A percentile compares a stretch with the other conserved stretches of the same genome.
Evolutionary conservation across 2,888 invertebrate genomes (phyloP).

Genomic region (Clepsis dumicolana): DNA sequence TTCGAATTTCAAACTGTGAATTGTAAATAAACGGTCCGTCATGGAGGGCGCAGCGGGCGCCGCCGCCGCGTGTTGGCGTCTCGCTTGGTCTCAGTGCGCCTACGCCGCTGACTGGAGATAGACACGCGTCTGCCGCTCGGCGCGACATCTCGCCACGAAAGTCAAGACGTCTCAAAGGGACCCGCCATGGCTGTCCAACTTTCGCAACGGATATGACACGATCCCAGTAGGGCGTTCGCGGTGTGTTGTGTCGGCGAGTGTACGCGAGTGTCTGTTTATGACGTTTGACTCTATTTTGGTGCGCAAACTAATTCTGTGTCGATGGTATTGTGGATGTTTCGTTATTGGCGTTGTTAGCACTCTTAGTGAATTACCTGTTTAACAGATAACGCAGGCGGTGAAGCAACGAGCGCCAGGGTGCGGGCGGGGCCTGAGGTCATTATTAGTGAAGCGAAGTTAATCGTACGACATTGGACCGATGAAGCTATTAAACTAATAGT

Average conservation of each 20-base stretch:
- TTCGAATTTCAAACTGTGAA: constrained; percentile 80
- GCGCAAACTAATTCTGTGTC: constrained; percentile 42
- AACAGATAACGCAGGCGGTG: constrained; percentile 24
- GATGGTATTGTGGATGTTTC: constrained; percentile 41
- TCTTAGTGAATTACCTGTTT: constrained; percentile 35
- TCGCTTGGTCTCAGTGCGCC: constrained; percentile 68
- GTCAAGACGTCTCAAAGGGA: constrained; percentile 56
- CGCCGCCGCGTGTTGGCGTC: constrained; percentile 56
- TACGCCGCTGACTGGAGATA: constrained; percentile 76
- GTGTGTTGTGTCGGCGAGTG: constrained; percentile 36
- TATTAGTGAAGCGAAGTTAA: constrained; percentile 18
- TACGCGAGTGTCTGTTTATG: constrained; percentile 37
- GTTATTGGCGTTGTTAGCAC: constrained; percentile 32
- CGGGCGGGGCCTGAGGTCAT: constrained; percentile 30
- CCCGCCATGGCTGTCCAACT: constrained; percentile 29
- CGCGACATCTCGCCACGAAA: constrained; percentile 53
- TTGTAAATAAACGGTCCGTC: constrained; percentile 81
- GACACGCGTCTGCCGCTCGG: constrained; percentile 66
- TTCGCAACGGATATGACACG: constrained; percentile 43
- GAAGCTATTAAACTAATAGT: neutral
- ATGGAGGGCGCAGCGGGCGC: constrained; percentile 73
- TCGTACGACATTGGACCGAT: constrained; percentile 3
- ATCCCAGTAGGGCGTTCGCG: constrained; percentile 38
- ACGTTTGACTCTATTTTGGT: constrained; percentile 43
- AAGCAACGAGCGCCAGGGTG: constrained; percentile 19